Percentiles rank a stretch among this genome's conserved stretches.
phyloP scores from a whole-genome alignment of 2,888 invertebrate species.

The Coenonympha glycerion region DNA sequence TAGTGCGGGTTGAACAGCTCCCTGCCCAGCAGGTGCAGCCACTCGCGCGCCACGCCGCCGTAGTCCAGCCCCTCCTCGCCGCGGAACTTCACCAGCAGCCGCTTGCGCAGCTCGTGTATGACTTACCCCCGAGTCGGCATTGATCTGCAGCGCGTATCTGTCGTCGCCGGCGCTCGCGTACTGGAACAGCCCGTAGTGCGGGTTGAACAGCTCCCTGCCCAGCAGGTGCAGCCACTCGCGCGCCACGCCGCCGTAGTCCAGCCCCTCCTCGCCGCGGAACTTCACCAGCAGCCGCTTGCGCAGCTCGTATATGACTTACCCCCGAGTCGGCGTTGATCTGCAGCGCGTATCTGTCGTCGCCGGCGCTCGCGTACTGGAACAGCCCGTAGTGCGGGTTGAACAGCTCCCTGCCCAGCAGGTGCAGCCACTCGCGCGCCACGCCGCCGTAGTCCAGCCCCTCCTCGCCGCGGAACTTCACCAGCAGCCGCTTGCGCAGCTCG shows the following conservation, averaged over 20 bases:
- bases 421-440: conserved; percentile 68
- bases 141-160: conserved; percentile 96
- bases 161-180: conserved; percentile 96
- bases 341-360: conserved; percentile 95
- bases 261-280: conserved; percentile 86
- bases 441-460: conserved; percentile 99
- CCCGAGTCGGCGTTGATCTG: conserved; percentile 95
- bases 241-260: conserved; percentile 97
- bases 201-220: conserved; percentile 84
- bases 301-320: no score
- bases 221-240: not conserved
- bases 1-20: conserved; percentile 96
- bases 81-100: no score
- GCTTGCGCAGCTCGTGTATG: no score
- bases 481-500: no score
- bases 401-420: conserved; percentile 63
- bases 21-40: not conserved
- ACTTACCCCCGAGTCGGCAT: conserved; percentile 85
- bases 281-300: no score
- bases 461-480: conserved; percentile 78
- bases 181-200: conserved; percentile 97
- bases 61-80: conserved; percentile 96
- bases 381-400: conserved; percentile 97
- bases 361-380: conserved; percentile 95
- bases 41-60: conserved; percentile 84